Conservation (phyloP, 2,888 invertebrate genomes). For the Glyphotaelius pellucidus region DNA sequence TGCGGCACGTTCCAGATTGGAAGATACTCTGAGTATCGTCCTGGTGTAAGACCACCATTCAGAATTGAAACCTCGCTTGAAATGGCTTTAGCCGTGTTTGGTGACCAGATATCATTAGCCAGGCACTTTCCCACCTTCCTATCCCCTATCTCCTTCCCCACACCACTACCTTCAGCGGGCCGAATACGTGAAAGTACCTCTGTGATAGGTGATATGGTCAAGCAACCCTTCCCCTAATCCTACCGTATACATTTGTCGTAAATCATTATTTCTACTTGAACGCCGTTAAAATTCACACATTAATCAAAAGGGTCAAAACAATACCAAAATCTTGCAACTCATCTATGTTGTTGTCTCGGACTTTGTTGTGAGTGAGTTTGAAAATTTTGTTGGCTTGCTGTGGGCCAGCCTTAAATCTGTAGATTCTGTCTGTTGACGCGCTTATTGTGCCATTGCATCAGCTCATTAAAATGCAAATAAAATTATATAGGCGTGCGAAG, state of each 20-base stretch:
- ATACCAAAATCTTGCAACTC: neutral
- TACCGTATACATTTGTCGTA: neutral
- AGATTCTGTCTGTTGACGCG: conserved; percentile 38
- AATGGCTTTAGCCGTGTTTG: too few species aligned
- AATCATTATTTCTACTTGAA: neutral
- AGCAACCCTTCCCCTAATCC: neutral
- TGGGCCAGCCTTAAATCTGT: neutral
- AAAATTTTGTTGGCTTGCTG: neutral
- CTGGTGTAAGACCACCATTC: too few species aligned
- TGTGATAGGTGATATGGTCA: conserved; percentile 1
- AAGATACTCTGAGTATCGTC: too few species aligned
- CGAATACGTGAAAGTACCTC: conserved; percentile 21
- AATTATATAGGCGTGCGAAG: conserved; percentile 53
- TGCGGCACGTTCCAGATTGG: too few species aligned
- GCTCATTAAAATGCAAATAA: conserved; percentile 78
- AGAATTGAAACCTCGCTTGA: too few species aligned
- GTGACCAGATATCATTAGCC: too few species aligned
- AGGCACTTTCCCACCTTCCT: too few species aligned
- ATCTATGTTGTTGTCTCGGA: neutral
- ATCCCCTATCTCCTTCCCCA: too few species aligned
- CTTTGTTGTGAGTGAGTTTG: neutral
- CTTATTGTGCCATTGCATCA: conserved; percentile 71
- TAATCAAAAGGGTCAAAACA: neutral
- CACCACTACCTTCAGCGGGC: too few species aligned
- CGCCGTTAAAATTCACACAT: neutral